Evolutionary conservation across 2,888 invertebrate genomes (phyloP).

Genomic region (Drosophila fulvimacula): DNA sequence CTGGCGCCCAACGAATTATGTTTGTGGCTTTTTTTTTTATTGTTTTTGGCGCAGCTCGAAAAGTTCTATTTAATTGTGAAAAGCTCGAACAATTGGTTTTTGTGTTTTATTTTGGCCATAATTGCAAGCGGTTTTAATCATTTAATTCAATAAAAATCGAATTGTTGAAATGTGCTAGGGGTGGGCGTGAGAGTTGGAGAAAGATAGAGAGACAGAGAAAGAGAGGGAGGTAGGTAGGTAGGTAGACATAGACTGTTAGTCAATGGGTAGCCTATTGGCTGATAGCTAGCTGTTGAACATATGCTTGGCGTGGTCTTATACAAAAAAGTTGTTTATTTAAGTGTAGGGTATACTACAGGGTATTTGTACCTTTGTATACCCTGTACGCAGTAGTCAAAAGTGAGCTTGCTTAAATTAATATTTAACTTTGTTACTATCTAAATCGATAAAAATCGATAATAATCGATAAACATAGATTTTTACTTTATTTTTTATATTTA

Average conservation of each 20-base stretch:
- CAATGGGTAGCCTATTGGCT: neutral
- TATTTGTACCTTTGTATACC: too few species aligned
- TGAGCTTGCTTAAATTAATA: too few species aligned
- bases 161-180: neutral
- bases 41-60: conserved; percentile 8
- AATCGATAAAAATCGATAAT: too few species aligned
- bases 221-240: neutral
- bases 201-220: neutral
- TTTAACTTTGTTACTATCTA: too few species aligned
- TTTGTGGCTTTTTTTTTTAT: conserved; percentile 24
- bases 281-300: too few species aligned
- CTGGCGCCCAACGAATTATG: conserved; percentile 22
- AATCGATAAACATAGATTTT: too few species aligned
- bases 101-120: conserved; percentile 1
- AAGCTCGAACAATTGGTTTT: conserved; percentile 8
- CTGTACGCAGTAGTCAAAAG: too few species aligned
- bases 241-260: neutral
- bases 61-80: conserved; percentile 29
- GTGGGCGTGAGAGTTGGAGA: neutral
- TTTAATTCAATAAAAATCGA: conserved; percentile 34
- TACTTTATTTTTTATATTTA: too few species aligned
- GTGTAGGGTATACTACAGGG: too few species aligned
- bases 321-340: neutral
- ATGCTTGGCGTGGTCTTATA: neutral
- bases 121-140: conserved; percentile 20